Base-by-base conservation (phyloP, 2,113 vertebrate species). In the Ondatra zibethicus region DNA sequence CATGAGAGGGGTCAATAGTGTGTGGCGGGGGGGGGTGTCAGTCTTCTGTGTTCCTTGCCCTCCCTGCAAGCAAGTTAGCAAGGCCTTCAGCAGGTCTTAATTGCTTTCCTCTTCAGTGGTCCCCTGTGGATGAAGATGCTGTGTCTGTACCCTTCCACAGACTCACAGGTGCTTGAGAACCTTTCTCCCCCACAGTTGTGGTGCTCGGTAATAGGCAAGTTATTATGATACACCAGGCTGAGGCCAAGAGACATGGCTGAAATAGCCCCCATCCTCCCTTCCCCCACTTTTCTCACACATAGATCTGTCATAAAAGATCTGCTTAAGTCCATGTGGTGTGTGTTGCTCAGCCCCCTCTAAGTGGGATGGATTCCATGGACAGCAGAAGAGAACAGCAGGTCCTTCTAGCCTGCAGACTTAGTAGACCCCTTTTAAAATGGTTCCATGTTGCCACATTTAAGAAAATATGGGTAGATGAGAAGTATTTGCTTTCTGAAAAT, bases 151-250 rank as follows among this genome's bases (percentile, higher is more conserved):
- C 80, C 29, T 85, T 72, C 76, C 86, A 14, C 81, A 94, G 81
- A 92, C 77, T 93, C 94, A 95, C 92, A 96, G 96, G 94, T 96
- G 95, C 78, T 81, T 84, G 94, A 96, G 72, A 88, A 90, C 89
- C 94, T 97, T 97, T 93, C 95, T 45, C 88, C 81, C 65, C 65
- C 27, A 36, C 1, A 17, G 65, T 65, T 25, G 21, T 81, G 96
- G 94, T 58, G 86, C 63, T 89, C 13, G 66, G n/a, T 92, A 92
- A 86, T 72, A 95, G 94, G 68, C 76, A 70, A 86, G 85, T 81
- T 92, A 88, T 89, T 95, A 95, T 84, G 93, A 92, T 82, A 92
- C 80, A 89, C 12, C 39, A 93, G 82, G 73, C 73, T 94, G 92
- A 91, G 52, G 75, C 78, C 4, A 0, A 61, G 75, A 94, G 88